phyloP scores from a whole-genome alignment of 2,797 vertebrate species.

The Iguana delicatissima region DNA sequence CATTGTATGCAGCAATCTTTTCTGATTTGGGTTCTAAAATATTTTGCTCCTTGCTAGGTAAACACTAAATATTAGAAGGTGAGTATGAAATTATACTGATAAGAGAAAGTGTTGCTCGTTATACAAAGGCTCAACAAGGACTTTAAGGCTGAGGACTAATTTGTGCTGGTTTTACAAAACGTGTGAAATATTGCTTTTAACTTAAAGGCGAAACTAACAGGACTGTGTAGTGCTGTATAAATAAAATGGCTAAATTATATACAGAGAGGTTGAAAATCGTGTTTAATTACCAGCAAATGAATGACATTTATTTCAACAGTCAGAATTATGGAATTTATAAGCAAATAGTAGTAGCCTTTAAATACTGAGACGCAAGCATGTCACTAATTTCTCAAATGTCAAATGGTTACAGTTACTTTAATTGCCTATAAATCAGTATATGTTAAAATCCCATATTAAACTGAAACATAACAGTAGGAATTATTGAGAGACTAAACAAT shows the following conservation, averaged over 20 bases:
- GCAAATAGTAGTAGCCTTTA: neutral
- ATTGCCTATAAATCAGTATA: neutral
- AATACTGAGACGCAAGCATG: neutral
- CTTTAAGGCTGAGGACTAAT: constrained; percentile 48
- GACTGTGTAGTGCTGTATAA: constrained; percentile 24
- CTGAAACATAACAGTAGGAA: neutral
- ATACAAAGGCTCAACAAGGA: constrained; percentile 63
- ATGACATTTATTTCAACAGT: neutral
- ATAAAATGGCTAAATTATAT: constrained; percentile 44
- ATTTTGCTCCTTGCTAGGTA: neutral
- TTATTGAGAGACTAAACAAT: neutral
- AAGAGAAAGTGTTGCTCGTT: constrained; percentile 60
- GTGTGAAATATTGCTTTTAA: constrained; percentile 52
- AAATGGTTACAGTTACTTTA: neutral
- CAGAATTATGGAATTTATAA: constrained; percentile 30
- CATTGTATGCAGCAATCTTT: neutral
- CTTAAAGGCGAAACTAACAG: constrained; percentile 46
- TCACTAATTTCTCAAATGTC: constrained; percentile 23
- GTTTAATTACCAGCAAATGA: neutral
- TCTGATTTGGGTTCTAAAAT: neutral
- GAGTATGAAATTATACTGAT: constrained; percentile 21
- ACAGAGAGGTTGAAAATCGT: neutral
- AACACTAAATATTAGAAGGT: neutral
- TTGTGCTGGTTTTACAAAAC: constrained; percentile 57
- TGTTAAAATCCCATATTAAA: constrained; percentile 14